A percentile compares a stretch with the other conserved stretches of the same genome.
phyloP scores from a whole-genome alignment of 2,113 vertebrate species.

The Sinocyclocheilus anophthalmus region DNA sequence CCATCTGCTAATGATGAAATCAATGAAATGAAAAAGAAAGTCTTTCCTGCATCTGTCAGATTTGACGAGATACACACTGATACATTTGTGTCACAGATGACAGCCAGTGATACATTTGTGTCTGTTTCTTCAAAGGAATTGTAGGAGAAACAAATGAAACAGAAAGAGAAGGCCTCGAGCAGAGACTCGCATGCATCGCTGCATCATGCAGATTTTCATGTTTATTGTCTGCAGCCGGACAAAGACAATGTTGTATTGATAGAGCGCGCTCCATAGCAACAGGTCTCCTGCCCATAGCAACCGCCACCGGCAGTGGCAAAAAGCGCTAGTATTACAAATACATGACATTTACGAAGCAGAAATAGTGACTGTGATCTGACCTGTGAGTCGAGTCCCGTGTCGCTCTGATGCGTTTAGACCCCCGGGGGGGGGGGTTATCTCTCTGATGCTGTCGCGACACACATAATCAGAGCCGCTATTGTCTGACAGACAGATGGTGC shows the following conservation, averaged over 20 bases:
- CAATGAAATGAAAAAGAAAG: neutral
- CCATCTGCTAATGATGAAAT: neutral
- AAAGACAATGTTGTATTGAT: conserved; percentile 15
- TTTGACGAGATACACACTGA: neutral
- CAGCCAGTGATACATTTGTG: too few relatives aligned
- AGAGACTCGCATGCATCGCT: neutral
- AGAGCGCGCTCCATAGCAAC: conserved; percentile 59
- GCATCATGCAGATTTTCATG: conserved; percentile 17
- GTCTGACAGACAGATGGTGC: conserved; percentile 57
- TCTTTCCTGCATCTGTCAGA: too few relatives aligned
- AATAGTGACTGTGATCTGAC: neutral
- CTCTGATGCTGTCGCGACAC: neutral
- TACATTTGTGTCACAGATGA: neutral
- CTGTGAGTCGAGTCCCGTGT: neutral
- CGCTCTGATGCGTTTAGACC: neutral
- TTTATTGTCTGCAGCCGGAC: conserved; percentile 20
- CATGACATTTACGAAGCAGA: neutral
- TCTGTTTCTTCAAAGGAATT: too few relatives aligned
- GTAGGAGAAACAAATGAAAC: too few relatives aligned
- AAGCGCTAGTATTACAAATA: neutral
- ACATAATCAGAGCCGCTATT: conserved; percentile 13
- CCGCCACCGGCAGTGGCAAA: conserved; percentile 57
- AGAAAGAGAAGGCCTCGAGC: too few relatives aligned
- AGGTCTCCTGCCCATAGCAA: conserved; percentile 66
- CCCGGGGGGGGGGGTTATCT: too few relatives aligned